phyloP scores from a whole-genome alignment of 2,888 invertebrate species.

The Meta bourneti region DNA sequence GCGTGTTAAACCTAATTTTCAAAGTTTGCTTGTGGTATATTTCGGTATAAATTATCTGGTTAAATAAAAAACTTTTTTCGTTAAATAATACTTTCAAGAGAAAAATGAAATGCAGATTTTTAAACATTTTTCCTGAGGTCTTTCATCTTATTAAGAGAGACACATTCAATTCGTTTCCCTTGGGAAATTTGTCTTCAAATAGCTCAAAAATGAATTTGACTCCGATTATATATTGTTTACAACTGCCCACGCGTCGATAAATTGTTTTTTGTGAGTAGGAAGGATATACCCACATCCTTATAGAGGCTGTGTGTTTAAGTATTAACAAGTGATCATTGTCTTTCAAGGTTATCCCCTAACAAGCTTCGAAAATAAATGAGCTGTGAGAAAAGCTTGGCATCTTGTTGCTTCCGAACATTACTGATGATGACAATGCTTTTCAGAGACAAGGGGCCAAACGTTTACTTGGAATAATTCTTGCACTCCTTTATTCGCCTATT shows the following conservation, averaged over 20 bases:
- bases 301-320: not conserved
- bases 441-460: constrained; percentile 38
- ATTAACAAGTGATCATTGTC: constrained; percentile 50
- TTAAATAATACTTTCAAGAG: not conserved
- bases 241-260: not conserved
- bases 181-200: not conserved
- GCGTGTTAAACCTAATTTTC: too few relatives aligned
- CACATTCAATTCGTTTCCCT: not conserved
- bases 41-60: too few relatives aligned
- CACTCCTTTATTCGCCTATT: constrained; percentile 32
- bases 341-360: constrained; percentile 46
- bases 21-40: too few relatives aligned
- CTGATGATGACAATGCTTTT: constrained; percentile 37
- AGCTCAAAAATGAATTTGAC: not conserved
- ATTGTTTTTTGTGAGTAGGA: not conserved
- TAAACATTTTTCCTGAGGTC: not conserved
- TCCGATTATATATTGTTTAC: not conserved
- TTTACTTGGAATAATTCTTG: constrained; percentile 29
- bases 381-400: constrained; percentile 32
- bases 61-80: too few relatives aligned
- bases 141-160: too few relatives aligned
- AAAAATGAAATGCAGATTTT: not conserved
- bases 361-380: constrained; percentile 14
- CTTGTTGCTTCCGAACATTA: constrained; percentile 12
- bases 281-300: not conserved